phyloP scores from a whole-genome alignment of 1,140 invertebrate genomes.

The Pseudomyrmex cubaensis region DNA sequence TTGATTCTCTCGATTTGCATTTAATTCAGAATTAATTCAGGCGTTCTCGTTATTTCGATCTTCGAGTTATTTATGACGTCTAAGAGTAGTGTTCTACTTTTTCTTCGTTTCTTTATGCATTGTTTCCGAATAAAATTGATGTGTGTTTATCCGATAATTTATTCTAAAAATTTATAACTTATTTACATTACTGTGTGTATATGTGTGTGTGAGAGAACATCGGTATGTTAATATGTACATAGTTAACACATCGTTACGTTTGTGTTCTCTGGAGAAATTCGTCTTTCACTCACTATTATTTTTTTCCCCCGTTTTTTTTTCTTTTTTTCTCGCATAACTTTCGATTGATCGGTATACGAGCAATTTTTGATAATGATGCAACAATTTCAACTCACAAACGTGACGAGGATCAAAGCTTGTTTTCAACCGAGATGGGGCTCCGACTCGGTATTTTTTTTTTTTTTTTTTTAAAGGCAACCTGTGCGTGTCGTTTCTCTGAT shows the following conservation, averaged over 20 bases:
- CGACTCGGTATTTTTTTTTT: not conserved
- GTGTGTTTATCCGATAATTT: too few relatives aligned
- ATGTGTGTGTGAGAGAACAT: too few relatives aligned
- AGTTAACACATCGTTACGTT: too few relatives aligned
- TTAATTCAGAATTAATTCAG: not conserved
- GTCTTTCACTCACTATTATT: constrained; percentile 5
- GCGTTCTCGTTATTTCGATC: not conserved
- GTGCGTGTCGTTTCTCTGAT: not conserved
- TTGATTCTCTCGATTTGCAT: not conserved
- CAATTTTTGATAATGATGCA: constrained; percentile 2
- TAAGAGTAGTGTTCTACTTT: too few relatives aligned
- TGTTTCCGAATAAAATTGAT: too few relatives aligned
- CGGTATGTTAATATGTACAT: too few relatives aligned
- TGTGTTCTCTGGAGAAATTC: not conserved
- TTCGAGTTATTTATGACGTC: constrained; percentile 27
- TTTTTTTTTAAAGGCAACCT: not conserved
- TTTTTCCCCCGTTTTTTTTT: not conserved
- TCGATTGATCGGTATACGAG: not conserved
- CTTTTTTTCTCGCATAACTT: not conserved
- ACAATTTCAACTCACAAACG: not conserved
- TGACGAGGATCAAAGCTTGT: not conserved
- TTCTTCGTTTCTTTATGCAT: too few relatives aligned
- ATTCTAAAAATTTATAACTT: too few relatives aligned
- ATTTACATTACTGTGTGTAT: too few relatives aligned
- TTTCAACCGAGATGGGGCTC: not conserved